Evolutionary conservation across 2,113 vertebrate genomes (phyloP).

Genomic region (Amia ocellicauda): DNA sequence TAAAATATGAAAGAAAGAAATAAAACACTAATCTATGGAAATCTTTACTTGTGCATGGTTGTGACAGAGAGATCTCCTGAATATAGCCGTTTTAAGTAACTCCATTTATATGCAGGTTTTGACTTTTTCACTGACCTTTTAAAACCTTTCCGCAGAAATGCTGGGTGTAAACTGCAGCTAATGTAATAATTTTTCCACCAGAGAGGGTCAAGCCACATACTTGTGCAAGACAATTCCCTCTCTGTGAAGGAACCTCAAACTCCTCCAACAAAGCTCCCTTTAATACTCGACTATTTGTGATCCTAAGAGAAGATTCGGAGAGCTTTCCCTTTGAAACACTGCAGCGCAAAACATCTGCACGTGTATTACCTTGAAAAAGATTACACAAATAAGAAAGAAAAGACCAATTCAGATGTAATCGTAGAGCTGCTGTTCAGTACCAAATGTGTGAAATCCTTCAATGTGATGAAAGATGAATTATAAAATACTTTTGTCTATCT

Average conservation of each 20-base stretch:
- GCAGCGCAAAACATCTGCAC: too few relatives aligned
- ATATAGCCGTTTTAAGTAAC: not conserved
- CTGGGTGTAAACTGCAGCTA: not conserved
- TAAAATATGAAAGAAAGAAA: too few relatives aligned
- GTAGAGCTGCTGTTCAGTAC: too few relatives aligned
- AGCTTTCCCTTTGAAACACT: not conserved
- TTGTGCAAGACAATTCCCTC: not conserved
- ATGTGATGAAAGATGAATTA: too few relatives aligned
- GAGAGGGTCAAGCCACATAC: not conserved
- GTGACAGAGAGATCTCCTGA: too few relatives aligned
- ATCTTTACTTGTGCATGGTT: too few relatives aligned
- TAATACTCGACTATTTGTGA: not conserved
- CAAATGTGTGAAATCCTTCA: too few relatives aligned
- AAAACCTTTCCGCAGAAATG: not conserved
- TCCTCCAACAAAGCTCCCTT: not conserved
- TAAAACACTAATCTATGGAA: too few relatives aligned
- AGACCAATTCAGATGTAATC: too few relatives aligned
- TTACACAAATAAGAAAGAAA: too few relatives aligned
- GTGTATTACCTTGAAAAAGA: too few relatives aligned
- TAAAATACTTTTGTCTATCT: too few relatives aligned
- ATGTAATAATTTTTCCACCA: not conserved
- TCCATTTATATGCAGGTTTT: constrained; percentile 7
- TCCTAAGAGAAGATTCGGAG: not conserved
- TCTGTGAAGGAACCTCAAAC: not conserved
- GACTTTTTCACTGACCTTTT: not conserved